Conservation (phyloP, 2,888 invertebrate species). For the Eupithecia centaureata region DNA sequence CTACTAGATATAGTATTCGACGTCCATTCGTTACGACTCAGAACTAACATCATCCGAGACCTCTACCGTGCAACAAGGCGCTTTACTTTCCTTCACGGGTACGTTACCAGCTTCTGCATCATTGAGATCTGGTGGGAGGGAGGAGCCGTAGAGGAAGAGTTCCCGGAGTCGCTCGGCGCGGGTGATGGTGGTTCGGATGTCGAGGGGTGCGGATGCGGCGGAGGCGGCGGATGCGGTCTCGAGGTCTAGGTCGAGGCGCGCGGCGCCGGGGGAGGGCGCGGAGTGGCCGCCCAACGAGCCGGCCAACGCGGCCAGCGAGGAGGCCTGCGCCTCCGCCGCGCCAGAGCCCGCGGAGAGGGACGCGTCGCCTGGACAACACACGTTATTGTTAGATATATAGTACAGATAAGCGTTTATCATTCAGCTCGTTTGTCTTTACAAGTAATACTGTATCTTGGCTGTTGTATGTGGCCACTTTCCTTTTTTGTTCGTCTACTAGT, state of each 20-base stretch:
- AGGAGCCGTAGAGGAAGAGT: constrained; percentile 75
- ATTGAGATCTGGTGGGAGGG: constrained; percentile 64
- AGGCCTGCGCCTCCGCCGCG: constrained; percentile 67
- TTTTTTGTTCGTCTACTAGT: no score
- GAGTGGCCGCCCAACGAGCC: constrained; percentile 74
- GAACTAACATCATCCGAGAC: background rate
- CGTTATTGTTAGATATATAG: background rate
- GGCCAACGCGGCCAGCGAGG: constrained; percentile 76
- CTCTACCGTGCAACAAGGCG: background rate
- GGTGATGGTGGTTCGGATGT: constrained; percentile 65
- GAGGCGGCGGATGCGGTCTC: constrained; percentile 62
- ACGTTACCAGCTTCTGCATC: constrained; percentile 47
- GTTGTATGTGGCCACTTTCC: no score
- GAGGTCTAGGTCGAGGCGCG: constrained; percentile 68
- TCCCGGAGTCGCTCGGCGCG: constrained; percentile 66
- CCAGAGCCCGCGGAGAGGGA: constrained; percentile 73
- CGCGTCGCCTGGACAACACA: constrained; percentile 66
- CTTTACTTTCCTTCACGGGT: background rate
- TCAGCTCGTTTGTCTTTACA: no score
- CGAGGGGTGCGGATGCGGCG: constrained; percentile 68
- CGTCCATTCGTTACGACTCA: constrained; percentile 11
- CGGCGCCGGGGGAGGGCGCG: constrained; percentile 59
- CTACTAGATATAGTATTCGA: background rate
- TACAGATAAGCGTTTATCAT: no score
- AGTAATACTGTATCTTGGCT: no score